Conservation (phyloP, 2,797 vertebrate genomes). For the Parotocinclus haroldoi region DNA sequence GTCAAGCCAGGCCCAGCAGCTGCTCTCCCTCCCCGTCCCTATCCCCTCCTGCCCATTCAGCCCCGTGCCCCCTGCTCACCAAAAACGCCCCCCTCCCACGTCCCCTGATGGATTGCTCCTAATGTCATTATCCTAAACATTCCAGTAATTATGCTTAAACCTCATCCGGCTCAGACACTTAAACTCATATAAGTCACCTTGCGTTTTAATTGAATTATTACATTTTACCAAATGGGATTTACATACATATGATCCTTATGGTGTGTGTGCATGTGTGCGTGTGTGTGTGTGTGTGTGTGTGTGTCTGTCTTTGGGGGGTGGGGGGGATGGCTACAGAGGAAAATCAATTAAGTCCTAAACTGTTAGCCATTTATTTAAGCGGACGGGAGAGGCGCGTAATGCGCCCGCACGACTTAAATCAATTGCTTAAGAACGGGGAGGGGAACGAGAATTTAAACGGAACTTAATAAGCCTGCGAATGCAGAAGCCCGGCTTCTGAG, state of each 20-base stretch:
- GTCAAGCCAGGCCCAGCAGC: conserved; percentile 61
- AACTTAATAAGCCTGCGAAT: conserved; percentile 49
- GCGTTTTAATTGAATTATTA: conserved; percentile 60
- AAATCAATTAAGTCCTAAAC: conserved; percentile 78
- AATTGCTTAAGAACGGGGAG: conserved; percentile 52
- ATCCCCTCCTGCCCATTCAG: conserved; percentile 53
- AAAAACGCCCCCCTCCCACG: conserved; percentile 49
- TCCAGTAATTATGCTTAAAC: conserved; percentile 75
- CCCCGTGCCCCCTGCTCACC: conserved; percentile 12
- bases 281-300: conserved; percentile 22
- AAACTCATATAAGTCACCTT: conserved; percentile 77
- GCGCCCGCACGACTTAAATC: conserved; percentile 61
- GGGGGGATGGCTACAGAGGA: conserved; percentile 38
- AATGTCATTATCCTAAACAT: conserved; percentile 75
- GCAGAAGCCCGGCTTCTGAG: conserved; percentile 22
- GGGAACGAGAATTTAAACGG: conserved; percentile 54
- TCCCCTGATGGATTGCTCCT: conserved; percentile 66
- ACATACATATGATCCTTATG: conserved; percentile 73
- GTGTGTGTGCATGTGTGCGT: conserved; percentile 1
- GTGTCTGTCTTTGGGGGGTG: not conserved
- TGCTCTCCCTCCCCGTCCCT: conserved; percentile 56
- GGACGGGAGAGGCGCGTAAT: conserved; percentile 65
- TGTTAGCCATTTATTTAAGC: conserved; percentile 75
- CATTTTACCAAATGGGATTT: conserved; percentile 77
- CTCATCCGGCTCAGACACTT: conserved; percentile 72